Conservation (phyloP, 2,113 vertebrate species). For the Phylloscopus trochiloides region DNA sequence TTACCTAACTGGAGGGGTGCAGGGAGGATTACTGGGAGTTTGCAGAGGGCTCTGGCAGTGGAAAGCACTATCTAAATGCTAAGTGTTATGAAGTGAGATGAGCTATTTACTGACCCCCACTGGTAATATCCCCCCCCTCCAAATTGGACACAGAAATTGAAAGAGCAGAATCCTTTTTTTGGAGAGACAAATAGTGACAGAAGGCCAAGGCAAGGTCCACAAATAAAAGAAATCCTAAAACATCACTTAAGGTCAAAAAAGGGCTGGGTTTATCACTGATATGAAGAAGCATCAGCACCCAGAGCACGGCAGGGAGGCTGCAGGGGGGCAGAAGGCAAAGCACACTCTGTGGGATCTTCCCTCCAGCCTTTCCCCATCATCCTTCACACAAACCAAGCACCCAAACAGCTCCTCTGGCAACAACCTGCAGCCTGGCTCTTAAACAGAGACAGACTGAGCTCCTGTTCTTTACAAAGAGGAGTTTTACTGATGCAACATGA, state of each 20-base stretch:
- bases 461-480: neutral
- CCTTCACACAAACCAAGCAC: neutral
- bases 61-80: slow-evolving; percentile 62
- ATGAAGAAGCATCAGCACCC: neutral
- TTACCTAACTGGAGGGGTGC: slow-evolving; percentile 21
- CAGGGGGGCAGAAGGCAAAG: neutral
- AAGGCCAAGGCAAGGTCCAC: slow-evolving; percentile 59
- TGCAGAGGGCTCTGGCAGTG: slow-evolving; percentile 52
- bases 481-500: neutral
- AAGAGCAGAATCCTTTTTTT: slow-evolving; percentile 54
- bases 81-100: slow-evolving; percentile 55
- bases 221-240: slow-evolving; percentile 57
- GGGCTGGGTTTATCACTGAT: neutral
- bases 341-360: neutral
- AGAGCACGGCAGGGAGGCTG: neutral
- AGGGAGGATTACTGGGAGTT: slow-evolving; percentile 42
- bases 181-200: slow-evolving; percentile 48
- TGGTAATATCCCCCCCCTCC: slow-evolving; percentile 21
- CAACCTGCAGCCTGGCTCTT: neutral
- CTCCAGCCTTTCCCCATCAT: neutral
- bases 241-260: slow-evolving; percentile 52
- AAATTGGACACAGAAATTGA: neutral
- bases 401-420: neutral
- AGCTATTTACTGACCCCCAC: slow-evolving; percentile 58
- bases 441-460: neutral